Conservation (phyloP, 2,888 invertebrate species). For the Tipula helvola region DNA sequence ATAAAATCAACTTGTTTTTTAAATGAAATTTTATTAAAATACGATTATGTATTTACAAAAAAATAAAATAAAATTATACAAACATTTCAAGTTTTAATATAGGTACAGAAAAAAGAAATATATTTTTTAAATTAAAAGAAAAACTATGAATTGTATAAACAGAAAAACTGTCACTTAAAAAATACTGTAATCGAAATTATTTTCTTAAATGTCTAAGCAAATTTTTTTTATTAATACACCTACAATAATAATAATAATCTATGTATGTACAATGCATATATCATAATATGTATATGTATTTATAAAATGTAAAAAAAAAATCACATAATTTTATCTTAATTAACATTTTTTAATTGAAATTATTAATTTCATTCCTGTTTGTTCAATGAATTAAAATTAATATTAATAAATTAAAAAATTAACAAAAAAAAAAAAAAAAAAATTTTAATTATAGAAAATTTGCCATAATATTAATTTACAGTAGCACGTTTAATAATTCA, state of each 20-base stretch:
- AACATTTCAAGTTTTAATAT: background rate
- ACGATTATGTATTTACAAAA: background rate
- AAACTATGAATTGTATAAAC: background rate
- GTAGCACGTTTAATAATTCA: background rate
- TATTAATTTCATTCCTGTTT: background rate
- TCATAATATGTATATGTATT: background rate
- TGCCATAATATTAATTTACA: background rate
- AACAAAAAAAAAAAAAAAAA: background rate
- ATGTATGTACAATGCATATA: background rate
- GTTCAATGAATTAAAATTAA: background rate
- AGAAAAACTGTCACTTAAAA: background rate
- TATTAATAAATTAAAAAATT: background rate
- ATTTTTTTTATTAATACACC: background rate
- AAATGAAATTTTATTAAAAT: background rate
- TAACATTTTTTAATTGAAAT: background rate
- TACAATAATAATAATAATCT: background rate
- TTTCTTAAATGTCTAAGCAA: background rate
- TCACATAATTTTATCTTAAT: background rate
- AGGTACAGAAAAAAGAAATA: background rate
- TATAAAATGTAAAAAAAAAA: background rate
- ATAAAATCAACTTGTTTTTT: background rate
- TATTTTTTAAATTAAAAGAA: background rate
- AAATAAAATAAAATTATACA: background rate
- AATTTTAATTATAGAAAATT: background rate
- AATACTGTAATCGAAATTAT: background rate